phyloP scores from a whole-genome alignment of 2,888 invertebrate genomes.

The Hemicrepidius hirtus region DNA sequence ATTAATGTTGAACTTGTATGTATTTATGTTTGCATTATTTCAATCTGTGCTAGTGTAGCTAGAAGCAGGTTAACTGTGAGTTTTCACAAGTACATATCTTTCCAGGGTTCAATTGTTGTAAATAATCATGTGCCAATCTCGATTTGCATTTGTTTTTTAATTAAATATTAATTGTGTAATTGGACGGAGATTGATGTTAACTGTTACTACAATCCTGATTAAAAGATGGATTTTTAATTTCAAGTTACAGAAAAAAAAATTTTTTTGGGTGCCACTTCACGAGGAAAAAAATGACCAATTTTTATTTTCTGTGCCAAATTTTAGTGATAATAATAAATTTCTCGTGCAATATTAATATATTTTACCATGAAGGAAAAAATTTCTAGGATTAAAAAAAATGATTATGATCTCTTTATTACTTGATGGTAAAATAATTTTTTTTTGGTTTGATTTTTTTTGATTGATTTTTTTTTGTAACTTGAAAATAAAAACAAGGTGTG shows the following conservation, averaged over 20 bases:
- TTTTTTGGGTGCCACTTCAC: conserved; percentile 1
- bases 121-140: conserved; percentile 72
- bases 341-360: no score
- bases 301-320: conserved; percentile 15
- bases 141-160: conserved; percentile 65
- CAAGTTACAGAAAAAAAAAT: conserved; percentile 24
- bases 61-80: conserved; percentile 66
- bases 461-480: conserved; percentile 29
- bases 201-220: conserved; percentile 46
- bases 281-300: not conserved
- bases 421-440: no score
- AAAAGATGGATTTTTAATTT: conserved; percentile 37
- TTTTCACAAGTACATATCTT: conserved; percentile 72
- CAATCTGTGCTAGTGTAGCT: conserved; percentile 58
- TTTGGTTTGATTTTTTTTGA: not conserved
- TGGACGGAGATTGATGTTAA: conserved; percentile 52
- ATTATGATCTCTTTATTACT: no score
- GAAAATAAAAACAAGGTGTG: conserved; percentile 40
- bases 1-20: conserved; percentile 65
- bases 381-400: no score
- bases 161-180: conserved; percentile 54
- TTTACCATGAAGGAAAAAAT: no score
- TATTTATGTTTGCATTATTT: conserved; percentile 64
- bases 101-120: conserved; percentile 72
- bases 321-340: not conserved